These are phyloP conservation scores for Gonatopus flavifemur DNA, from an alignment of 1,140 invertebrate genomes.

Conservation along the genomic window DNA sequence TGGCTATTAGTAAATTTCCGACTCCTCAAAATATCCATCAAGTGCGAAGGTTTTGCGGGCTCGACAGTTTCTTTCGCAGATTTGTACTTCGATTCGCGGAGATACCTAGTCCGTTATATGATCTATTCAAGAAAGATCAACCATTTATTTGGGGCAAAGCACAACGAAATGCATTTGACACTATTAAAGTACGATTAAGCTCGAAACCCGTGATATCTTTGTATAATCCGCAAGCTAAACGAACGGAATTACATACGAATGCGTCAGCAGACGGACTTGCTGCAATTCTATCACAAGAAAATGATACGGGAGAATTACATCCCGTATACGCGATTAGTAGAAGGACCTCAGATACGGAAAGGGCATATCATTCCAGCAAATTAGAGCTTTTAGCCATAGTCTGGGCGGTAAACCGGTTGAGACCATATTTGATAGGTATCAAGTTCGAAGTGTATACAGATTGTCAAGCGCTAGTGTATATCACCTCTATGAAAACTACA, in stretches of 20 bases:
- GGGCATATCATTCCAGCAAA: no score
- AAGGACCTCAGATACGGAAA: constrained; percentile 17
- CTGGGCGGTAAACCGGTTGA: constrained; percentile 6
- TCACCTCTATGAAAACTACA: constrained; percentile 4
- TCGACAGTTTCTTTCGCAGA: constrained; percentile 6
- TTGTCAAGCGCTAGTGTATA: constrained; percentile 10
- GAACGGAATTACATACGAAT: constrained; percentile 35
- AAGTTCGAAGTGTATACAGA: constrained; percentile 13
- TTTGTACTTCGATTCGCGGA: constrained; percentile 5
- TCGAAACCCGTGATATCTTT: constrained; percentile 4
- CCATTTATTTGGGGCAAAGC: not conserved
- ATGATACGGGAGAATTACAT: not conserved
- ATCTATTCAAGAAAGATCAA: not conserved
- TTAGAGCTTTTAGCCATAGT: constrained; percentile 22
- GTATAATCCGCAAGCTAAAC: constrained; percentile 33
- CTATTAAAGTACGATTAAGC: not conserved
- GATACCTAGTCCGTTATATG: not conserved
- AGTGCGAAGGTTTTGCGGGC: constrained; percentile 4
- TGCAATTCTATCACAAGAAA: constrained; percentile 25
- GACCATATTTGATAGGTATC: constrained; percentile 11
- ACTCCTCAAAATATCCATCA: not conserved
- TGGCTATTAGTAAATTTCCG: not conserved
- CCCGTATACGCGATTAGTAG: constrained; percentile 13
- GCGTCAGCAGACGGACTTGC: constrained; percentile 22
- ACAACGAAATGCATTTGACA: not conserved